Evolutionary conservation across 2,113 vertebrate genomes (phyloP).

Genomic region (Cichladusa arquata): DNA sequence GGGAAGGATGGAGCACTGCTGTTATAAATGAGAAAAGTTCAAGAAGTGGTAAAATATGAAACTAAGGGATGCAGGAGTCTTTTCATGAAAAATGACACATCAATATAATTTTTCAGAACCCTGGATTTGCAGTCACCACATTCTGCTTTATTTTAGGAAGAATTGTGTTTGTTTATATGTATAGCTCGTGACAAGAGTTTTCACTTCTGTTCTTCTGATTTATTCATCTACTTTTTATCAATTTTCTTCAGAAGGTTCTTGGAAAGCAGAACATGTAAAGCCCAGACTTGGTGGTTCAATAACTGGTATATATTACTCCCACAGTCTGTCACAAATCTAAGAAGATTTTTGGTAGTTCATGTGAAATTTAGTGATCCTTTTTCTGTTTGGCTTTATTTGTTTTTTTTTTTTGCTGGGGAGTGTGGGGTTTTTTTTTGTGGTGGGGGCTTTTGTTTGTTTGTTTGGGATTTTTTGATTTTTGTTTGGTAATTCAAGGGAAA

Average conservation of each 20-base stretch:
- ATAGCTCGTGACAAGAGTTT: not conserved
- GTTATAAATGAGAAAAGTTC: not conserved
- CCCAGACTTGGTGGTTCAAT: not conserved
- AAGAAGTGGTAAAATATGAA: not conserved
- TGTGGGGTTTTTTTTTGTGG: accelerated
- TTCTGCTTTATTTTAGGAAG: not conserved
- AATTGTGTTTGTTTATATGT: not conserved
- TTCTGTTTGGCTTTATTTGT: not conserved
- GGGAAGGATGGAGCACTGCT: not conserved
- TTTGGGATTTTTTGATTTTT: not conserved
- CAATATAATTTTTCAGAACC: not conserved
- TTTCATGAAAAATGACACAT: not conserved
- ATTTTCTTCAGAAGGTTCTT: not conserved
- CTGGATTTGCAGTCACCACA: not conserved
- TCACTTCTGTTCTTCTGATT: not conserved
- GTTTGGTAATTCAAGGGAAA: not conserved
- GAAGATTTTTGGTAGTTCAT: not conserved
- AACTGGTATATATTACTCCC: not conserved
- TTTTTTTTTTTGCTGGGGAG: not conserved
- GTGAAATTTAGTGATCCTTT: not conserved
- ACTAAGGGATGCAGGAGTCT: not conserved
- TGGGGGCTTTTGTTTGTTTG: not conserved
- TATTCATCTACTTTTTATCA: not conserved
- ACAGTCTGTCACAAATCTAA: not conserved
- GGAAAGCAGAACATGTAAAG: not conserved